Conservation (phyloP, 1,140 invertebrate genomes). For the Aethina tumida region DNA sequence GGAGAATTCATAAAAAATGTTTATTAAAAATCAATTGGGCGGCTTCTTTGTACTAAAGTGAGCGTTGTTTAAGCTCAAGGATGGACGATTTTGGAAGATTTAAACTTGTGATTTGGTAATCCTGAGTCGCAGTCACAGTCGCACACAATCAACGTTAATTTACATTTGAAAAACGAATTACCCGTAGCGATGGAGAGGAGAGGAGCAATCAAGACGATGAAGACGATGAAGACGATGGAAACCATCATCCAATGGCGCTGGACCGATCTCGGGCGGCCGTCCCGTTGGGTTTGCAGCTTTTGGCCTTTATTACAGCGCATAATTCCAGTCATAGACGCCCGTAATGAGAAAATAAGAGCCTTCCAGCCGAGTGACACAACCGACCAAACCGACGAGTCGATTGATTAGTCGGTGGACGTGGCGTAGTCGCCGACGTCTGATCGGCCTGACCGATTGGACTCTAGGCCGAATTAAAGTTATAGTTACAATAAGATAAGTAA, state of each 20-base stretch:
- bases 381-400: conserved; percentile 7
- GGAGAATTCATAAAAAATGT: too few relatives aligned
- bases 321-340: conserved; percentile 31
- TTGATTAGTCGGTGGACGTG: not conserved
- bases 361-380: conserved; percentile 23
- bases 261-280: conserved; percentile 11
- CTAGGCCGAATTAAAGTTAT: conserved; percentile 34
- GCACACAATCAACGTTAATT: too few relatives aligned
- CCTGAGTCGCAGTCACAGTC: too few relatives aligned
- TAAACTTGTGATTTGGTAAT: too few relatives aligned
- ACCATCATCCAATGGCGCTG: conserved; percentile 23
- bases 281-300: conserved; percentile 12
- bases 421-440: not conserved
- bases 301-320: conserved; percentile 25
- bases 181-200: too few relatives aligned
- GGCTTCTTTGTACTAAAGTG: too few relatives aligned
- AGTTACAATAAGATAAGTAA: conserved; percentile 35
- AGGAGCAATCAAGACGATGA: too few relatives aligned
- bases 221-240: conserved; percentile 1
- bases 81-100: too few relatives aligned
- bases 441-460: conserved; percentile 18
- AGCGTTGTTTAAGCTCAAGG: too few relatives aligned
- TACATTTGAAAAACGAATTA: too few relatives aligned
- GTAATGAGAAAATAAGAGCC: conserved; percentile 36
- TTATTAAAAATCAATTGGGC: too few relatives aligned